Evolutionary conservation across 2,113 vertebrate genomes (phyloP).

Genomic region (Melanostigma gelatinosum): DNA sequence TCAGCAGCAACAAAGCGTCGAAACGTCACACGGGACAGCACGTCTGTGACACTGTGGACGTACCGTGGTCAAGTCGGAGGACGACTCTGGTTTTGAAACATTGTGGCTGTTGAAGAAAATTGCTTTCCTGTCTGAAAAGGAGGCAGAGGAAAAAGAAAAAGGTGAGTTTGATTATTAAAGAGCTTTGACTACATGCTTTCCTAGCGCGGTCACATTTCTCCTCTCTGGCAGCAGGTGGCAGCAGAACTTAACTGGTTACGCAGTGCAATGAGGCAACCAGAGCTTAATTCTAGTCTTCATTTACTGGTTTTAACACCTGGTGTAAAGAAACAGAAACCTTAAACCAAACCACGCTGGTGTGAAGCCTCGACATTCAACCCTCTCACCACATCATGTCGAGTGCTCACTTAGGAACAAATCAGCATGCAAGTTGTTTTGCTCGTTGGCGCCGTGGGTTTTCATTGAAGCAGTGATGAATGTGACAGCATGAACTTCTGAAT

Average conservation of each 20-base stretch:
- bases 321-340: neutral
- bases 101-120: constrained; percentile 99
- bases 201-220: neutral
- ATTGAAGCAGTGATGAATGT: constrained; percentile 35
- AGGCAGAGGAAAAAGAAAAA: constrained; percentile 5
- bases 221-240: constrained; percentile 72
- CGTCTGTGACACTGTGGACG: constrained; percentile 56
- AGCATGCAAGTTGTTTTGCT: constrained; percentile 5
- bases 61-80: constrained; percentile 95
- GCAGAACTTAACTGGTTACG: constrained; percentile 54
- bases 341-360: neutral
- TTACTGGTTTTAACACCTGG: neutral
- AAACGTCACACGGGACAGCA: neutral
- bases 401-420: neutral
- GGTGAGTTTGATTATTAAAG: neutral
- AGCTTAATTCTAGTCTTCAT: neutral
- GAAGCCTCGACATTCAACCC: neutral
- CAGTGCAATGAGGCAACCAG: neutral
- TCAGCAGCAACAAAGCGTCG: neutral
- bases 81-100: constrained; percentile 98
- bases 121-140: constrained; percentile 92
- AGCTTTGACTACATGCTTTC: neutral
- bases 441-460: neutral
- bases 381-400: neutral
- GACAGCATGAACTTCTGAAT: constrained; percentile 17